Evolutionary conservation across 2,888 invertebrate species (phyloP), one percentile per base, ranked within the genome.

Genomic region (Carcina quercana): DNA sequence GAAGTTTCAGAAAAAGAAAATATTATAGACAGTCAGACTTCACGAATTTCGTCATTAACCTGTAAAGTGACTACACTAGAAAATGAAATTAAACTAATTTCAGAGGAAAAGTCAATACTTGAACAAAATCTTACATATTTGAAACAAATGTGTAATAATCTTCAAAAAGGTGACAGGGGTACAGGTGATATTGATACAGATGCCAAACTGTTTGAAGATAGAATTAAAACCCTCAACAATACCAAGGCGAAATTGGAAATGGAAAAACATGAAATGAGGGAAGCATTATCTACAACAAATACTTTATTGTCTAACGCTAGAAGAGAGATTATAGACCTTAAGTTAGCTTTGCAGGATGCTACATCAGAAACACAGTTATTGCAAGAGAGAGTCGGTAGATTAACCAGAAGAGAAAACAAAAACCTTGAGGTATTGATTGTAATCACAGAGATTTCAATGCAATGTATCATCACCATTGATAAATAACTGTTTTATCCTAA

Each of bases 251-350:
- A 85, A 47, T 66, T 92, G 44, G 90, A 93, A 70, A 73, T 85
- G 2, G 89, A 93, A 50, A 70, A 89, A 35, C 86, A 86, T 11
- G 87, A 88, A 44, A 68, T 87, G 32, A 79, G 74, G 34, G 86
- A 87, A 24, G 87, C 86, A 40, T 76, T 87, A 29, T 75, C 82
- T 25, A 79, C 86, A 30, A 73, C 87, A 6, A 89, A 90, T 47
- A 85, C 85, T n/a, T 86, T 54, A 85, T 86, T 73, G 54, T 92
- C 56, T 87, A 93, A 69, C 86, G 86, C 62, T 86, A 92, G 74
- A 88, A 91, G 59, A 87, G 91, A 51, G 83, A 85, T 63, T n/a
- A 87, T 89, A 14, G 87, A 88, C 37, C 73, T 87, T 19, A 87
- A 88, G 51, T 51, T 89, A 22, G 73, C 83, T 8, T 84, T 89